These are phyloP conservation scores for Vimba vimba DNA, from an alignment of 2,113 vertebrate species.

Conservation along the genomic window DNA sequence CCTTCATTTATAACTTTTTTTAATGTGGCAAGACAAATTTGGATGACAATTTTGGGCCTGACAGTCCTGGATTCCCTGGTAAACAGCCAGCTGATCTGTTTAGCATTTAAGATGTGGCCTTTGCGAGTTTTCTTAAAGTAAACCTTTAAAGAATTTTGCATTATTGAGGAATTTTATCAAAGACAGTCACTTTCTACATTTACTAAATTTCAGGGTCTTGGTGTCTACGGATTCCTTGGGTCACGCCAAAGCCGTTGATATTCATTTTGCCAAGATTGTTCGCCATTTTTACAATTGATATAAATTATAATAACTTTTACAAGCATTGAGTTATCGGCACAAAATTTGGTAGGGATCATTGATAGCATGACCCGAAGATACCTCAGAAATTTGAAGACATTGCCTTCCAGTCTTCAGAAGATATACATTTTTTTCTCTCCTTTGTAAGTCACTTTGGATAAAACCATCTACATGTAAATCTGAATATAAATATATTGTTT, in stretches of 20 bases:
- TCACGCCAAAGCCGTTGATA: not conserved
- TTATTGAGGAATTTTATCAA: not conserved
- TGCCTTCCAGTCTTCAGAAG: not conserved
- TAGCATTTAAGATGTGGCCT: not conserved
- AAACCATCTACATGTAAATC: too few relatives aligned
- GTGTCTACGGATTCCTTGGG: not conserved
- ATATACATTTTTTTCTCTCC: not conserved
- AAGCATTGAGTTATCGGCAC: not conserved
- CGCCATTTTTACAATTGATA: not conserved
- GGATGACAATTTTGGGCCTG: not conserved
- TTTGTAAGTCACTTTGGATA: too few relatives aligned
- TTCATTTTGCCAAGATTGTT: not conserved
- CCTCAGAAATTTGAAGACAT: not conserved
- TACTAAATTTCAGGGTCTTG: not conserved
- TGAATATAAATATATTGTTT: not conserved
- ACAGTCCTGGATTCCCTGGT: not conserved
- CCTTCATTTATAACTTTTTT: conserved; percentile 4
- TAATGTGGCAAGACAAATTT: not conserved
- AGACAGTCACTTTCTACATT: not conserved
- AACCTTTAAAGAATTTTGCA: not conserved
- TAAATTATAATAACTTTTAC: not conserved
- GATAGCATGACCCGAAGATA: not conserved
- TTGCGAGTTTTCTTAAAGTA: not conserved
- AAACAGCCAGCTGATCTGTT: not conserved
- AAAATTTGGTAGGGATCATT: not conserved